Percentiles rank a stretch among this genome's conserved stretches.
Conservation (phyloP, 2,113 vertebrate species). For the Phalacrocorax brasilianus region DNA sequence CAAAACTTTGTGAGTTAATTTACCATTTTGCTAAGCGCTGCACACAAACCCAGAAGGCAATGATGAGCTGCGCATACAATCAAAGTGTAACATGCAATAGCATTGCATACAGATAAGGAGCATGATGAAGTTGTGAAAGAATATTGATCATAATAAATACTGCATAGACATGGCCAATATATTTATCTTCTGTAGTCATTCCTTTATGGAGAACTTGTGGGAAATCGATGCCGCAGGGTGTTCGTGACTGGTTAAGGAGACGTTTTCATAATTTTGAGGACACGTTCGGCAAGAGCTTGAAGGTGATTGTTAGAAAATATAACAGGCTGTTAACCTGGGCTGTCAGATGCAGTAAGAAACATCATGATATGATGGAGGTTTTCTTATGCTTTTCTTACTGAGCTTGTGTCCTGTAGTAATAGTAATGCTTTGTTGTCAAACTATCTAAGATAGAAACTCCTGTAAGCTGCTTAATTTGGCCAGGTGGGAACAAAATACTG, state of each 20-base stretch:
- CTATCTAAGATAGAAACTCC: not conserved
- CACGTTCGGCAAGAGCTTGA: not conserved
- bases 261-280: not conserved
- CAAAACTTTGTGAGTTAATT: not conserved
- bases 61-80: accelerated
- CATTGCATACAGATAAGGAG: not conserved
- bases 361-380: not conserved
- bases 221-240: not conserved
- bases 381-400: not conserved
- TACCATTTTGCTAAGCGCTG: not conserved
- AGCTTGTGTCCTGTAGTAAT: not conserved
- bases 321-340: not conserved
- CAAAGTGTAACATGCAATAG: not conserved
- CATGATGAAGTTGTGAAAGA: not conserved
- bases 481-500: not conserved
- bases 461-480: not conserved
- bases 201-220: not conserved
- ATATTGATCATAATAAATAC: not conserved
- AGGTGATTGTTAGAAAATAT: not conserved
- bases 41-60: not conserved
- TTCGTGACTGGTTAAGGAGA: not conserved
- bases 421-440: not conserved
- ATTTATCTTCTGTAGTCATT: not conserved
- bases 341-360: not conserved
- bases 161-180: not conserved